phyloP scores from a whole-genome alignment of 2,888 invertebrate genomes.

The Mythimna albipuncta region DNA sequence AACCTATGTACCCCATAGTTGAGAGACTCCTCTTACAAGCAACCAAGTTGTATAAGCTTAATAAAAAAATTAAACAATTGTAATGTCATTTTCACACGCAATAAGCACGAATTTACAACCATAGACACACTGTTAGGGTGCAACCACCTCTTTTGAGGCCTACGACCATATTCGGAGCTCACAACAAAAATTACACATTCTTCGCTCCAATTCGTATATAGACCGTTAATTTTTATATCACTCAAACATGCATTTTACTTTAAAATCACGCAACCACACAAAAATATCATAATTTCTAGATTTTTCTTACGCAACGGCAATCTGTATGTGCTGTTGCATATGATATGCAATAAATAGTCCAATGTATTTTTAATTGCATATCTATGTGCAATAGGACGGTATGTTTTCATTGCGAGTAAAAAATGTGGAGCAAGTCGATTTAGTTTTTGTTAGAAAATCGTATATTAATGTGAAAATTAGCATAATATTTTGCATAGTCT shows the following conservation, averaged over 20 bases:
- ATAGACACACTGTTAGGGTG: conserved; percentile 44
- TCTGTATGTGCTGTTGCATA: conserved; percentile 44
- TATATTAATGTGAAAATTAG: neutral
- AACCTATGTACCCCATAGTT: neutral
- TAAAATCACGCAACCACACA: conserved; percentile 50
- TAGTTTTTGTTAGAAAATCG: conserved; percentile 22
- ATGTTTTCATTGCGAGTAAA: conserved; percentile 23
- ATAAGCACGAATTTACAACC: neutral
- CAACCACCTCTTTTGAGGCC: conserved; percentile 55
- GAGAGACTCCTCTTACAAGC: neutral
- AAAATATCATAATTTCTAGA: conserved; percentile 43
- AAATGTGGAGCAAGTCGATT: conserved; percentile 16
- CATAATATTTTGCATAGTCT: neutral
- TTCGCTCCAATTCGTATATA: conserved; percentile 58
- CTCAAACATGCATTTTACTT: conserved; percentile 59
- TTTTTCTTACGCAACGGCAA: conserved; percentile 47
- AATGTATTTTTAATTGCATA: conserved; percentile 59
- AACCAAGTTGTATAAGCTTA: neutral
- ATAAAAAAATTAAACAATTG: neutral
- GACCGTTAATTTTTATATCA: conserved; percentile 60
- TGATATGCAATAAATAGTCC: conserved; percentile 48
- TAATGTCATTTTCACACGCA: neutral
- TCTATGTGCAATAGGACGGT: conserved; percentile 43
- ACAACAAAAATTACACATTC: conserved; percentile 52
- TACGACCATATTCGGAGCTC: conserved; percentile 34